Evolutionary conservation across 2,113 vertebrate species (phyloP).

Genomic region (Globicephala melas): DNA sequence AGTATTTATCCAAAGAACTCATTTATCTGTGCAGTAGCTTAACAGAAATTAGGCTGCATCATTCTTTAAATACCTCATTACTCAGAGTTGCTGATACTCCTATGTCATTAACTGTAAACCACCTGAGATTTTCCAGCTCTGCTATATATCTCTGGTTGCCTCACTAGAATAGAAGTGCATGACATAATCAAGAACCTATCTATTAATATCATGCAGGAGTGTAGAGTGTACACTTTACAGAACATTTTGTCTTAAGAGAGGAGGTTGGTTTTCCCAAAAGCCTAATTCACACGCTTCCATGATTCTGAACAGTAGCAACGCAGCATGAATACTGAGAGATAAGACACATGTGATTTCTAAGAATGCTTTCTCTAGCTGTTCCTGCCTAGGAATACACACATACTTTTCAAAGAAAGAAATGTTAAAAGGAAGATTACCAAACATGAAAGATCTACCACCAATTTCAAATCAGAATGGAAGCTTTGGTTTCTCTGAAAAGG

Average conservation of each 20-base stretch:
- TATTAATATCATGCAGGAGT: constrained; percentile 32
- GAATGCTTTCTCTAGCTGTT: background rate
- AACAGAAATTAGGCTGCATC: constrained; percentile 47
- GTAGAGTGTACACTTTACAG: constrained; percentile 17
- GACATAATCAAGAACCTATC: constrained; percentile 39
- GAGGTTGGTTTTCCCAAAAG: constrained; percentile 34
- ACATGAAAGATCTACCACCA: background rate
- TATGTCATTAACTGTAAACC: constrained; percentile 43
- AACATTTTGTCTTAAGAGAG: constrained; percentile 62
- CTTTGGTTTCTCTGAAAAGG: constrained; percentile 34
- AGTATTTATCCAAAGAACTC: constrained; percentile 17
- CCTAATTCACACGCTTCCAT: background rate
- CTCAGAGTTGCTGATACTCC: background rate
- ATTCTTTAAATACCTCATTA: constrained; percentile 47
- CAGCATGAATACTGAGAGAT: background rate
- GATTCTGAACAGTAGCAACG: constrained; percentile 15
- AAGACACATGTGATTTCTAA: background rate
- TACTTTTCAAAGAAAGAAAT: constrained; percentile 53
- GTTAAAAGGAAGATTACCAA: constrained; percentile 1
- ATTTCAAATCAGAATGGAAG: background rate
- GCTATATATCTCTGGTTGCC: background rate
- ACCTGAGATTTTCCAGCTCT: constrained; percentile 50
- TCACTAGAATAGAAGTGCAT: background rate
- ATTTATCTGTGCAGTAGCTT: constrained; percentile 22
- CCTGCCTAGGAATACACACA: background rate